phyloP scores from a whole-genome alignment of 2,888 invertebrate species.

The Dusona sp. region DNA sequence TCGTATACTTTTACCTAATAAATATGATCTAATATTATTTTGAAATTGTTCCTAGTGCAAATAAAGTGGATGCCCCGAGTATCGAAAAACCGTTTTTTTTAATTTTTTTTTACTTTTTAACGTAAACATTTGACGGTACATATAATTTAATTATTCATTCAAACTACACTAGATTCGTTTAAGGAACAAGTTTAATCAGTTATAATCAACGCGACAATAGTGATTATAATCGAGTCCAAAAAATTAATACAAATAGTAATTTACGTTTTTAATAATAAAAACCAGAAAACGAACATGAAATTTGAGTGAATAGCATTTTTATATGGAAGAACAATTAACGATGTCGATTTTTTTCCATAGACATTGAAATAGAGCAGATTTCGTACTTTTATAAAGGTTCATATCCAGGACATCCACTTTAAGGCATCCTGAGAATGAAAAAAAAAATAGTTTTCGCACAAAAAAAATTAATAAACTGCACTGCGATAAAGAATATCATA shows the following conservation, averaged over 20 bases:
- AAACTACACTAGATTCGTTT: neutral
- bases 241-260: neutral
- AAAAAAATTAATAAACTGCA: constrained; percentile 75
- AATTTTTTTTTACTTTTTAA: neutral
- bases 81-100: neutral
- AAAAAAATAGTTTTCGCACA: neutral
- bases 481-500: constrained; percentile 82
- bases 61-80: neutral
- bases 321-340: too few relatives aligned
- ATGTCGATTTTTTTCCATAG: neutral
- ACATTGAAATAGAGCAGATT: neutral
- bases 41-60: neutral
- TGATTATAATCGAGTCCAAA: neutral
- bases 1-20: neutral
- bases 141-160: neutral
- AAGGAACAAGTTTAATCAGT: neutral
- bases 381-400: neutral
- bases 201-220: neutral
- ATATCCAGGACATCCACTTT: neutral
- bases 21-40: neutral
- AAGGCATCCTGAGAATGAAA: neutral
- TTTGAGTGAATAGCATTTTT: neutral
- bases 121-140: neutral
- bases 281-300: neutral
- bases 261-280: neutral